Percentiles rank a stretch among this genome's conserved stretches.
Evolutionary conservation across 2,113 vertebrate species (phyloP).

Genomic region (Anser brachyrhynchus): DNA sequence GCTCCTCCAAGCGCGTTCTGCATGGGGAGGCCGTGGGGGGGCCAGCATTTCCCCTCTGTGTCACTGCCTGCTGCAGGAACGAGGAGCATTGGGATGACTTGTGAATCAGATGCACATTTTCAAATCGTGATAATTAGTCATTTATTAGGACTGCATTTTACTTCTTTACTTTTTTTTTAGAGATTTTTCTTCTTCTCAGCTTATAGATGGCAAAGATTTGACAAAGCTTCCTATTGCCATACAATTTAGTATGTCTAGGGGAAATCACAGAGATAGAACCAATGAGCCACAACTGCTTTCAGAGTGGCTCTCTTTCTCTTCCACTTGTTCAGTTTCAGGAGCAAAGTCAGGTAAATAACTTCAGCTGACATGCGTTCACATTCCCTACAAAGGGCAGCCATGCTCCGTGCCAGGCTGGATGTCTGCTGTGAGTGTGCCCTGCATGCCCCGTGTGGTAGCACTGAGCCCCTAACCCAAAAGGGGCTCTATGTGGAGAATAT

Average conservation of each 20-base stretch:
- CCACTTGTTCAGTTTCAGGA: neutral
- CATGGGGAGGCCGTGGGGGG: accelerated
- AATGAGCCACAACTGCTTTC: neutral
- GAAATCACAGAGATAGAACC: neutral
- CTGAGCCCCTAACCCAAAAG: neutral
- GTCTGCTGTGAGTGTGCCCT: neutral
- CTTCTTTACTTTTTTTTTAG: neutral
- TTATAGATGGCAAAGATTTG: neutral
- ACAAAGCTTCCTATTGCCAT: neutral
- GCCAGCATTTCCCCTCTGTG: neutral
- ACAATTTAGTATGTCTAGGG: neutral
- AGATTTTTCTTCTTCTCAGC: neutral
- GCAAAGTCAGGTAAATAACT: neutral
- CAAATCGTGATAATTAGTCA: neutral
- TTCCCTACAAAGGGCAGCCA: neutral
- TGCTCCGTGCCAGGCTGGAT: neutral
- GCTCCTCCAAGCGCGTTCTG: neutral
- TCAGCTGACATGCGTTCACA: neutral
- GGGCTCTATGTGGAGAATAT: neutral
- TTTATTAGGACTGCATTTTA: neutral
- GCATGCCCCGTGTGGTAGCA: neutral
- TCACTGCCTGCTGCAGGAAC: neutral
- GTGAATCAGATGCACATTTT: neutral
- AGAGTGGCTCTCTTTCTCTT: neutral
- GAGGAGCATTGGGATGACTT: neutral